Conservation (phyloP, 2,888 invertebrate genomes). For the Ormyrus rosae region DNA sequence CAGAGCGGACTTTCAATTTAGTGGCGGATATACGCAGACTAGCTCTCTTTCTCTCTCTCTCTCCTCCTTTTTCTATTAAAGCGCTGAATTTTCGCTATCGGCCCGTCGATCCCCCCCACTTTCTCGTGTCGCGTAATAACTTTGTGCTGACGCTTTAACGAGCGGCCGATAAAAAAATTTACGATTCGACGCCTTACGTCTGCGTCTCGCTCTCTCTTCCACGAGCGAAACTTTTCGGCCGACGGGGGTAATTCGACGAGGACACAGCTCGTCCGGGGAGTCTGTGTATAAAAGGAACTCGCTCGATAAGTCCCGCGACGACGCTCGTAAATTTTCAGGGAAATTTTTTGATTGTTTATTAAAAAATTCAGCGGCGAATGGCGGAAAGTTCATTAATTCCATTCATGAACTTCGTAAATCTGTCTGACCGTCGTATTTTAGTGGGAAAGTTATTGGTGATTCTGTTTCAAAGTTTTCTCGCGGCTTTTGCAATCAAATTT, state of each 20-base stretch:
- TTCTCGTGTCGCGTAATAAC: constrained; percentile 50
- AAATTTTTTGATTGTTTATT: constrained; percentile 31
- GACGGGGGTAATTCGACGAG: constrained; percentile 4
- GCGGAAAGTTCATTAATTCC: background rate
- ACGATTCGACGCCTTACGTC: constrained; percentile 16
- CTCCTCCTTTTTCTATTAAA: background rate
- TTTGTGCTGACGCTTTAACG: constrained; percentile 53
- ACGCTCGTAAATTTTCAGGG: constrained; percentile 34
- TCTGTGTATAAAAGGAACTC: constrained; percentile 3
- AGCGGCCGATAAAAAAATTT: constrained; percentile 52
- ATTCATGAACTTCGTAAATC: background rate
- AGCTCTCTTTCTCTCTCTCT: background rate
- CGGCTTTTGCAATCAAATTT: no score
- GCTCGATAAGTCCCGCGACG: background rate
- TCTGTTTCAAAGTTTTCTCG: no score
- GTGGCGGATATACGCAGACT: background rate
- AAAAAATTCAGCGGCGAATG: background rate
- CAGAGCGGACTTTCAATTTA: constrained; percentile 32
- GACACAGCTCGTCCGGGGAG: background rate
- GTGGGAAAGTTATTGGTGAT: no score
- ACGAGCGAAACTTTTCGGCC: constrained; percentile 29
- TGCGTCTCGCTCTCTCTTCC: background rate
- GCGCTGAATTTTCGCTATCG: constrained; percentile 39
- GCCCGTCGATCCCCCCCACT: background rate
- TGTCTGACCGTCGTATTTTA: no score